Base-by-base conservation (phyloP, 1,140 invertebrate species). In the Sitobion miscanthi region DNA sequence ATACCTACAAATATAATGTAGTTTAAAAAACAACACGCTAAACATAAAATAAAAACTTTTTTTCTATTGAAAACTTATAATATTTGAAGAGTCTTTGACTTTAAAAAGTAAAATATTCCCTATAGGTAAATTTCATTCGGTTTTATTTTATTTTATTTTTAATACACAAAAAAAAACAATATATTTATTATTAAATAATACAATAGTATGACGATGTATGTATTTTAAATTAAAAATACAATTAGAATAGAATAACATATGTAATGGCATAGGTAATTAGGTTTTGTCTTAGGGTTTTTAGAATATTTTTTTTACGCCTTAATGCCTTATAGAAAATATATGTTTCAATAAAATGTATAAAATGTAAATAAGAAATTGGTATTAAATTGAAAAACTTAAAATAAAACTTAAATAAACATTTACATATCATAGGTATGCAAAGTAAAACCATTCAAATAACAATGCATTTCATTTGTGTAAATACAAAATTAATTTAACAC, bases 31-130 rank as follows among this genome's bases (percentile, higher is more conserved):
- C 86, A 49, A n/a, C 30, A 23, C 86, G 86, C 14, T 49, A 49
- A 87, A 87, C 52, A 87, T 49, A 52, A 87, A 87, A 87, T 49
- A 49, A 35, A 49, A 87, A 30, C 21, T 87, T n/a, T 49, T 30
- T 30, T 52, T 49, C 30, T 47, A 86, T 47, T 14, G 11, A 1
- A 47, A 86, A 86, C 85, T 86, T 83, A 83, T 38, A 86, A 86
- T 47, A n/a, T 85, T 85, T 86, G 42, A 49, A 87, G 47, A 87
- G 86, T 49, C 30, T 49, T 87, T 30, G 45, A 49, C 85, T 49
- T n/a, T 30, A 49, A 87, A 20, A 87, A 49, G 30, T n/a, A n/a
- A 42, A 87, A 49, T 49, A 49, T 87, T 87, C 11, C 17, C 30
- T 49, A 52, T 52, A 87, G 14, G 30, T 49, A 87, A 20, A 7